phyloP scores from a whole-genome alignment of 2,113 vertebrate genomes.

The Tricholaema leucomelas region DNA sequence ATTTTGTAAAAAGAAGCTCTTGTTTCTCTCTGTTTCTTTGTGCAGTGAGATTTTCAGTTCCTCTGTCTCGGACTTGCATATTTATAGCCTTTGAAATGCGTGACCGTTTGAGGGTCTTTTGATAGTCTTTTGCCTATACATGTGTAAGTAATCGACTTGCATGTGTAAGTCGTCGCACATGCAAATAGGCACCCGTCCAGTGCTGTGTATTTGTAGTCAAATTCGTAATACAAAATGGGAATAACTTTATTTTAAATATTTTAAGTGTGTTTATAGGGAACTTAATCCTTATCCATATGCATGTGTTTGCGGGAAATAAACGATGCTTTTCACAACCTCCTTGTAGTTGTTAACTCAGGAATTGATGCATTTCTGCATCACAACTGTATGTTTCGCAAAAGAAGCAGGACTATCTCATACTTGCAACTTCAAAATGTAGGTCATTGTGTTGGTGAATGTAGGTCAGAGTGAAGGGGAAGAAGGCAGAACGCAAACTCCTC shows the following conservation, averaged over 20 bases:
- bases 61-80: not conserved
- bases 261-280: not conserved
- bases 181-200: not conserved
- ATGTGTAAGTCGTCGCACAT: not conserved
- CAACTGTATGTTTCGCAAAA: conserved; percentile 5
- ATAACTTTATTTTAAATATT: not conserved
- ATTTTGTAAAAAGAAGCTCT: not conserved
- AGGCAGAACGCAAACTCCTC: conserved; percentile 53
- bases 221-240: not conserved
- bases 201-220: not conserved
- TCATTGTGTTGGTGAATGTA: conserved; percentile 56
- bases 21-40: not conserved
- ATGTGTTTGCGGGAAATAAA: conserved; percentile 21
- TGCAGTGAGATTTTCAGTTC: not conserved
- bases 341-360: not conserved
- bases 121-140: not conserved
- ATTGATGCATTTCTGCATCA: not conserved
- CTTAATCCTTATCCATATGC: conserved; percentile 27
- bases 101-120: not conserved
- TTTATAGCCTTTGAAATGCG: not conserved
- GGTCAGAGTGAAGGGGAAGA: conserved; percentile 58
- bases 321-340: not conserved
- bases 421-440: conserved; percentile 52
- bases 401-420: conserved; percentile 32
- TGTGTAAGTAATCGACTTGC: conserved; percentile 2